Percentiles rank a stretch among this genome's conserved stretches.
Evolutionary conservation across 2,113 vertebrate genomes (phyloP).

Genomic region (Leiothrix lutea): DNA sequence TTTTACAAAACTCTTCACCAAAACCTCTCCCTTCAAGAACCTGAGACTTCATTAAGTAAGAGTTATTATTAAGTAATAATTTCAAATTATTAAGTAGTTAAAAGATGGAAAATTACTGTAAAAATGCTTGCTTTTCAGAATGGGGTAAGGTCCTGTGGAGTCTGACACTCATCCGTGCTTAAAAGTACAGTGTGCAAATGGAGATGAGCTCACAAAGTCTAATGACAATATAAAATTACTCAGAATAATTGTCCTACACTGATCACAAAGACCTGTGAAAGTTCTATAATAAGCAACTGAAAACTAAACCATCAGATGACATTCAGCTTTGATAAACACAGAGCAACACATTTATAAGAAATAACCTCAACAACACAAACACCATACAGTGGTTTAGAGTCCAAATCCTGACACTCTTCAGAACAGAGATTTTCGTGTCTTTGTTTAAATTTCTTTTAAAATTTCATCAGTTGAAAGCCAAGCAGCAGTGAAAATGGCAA

Average conservation of each 20-base stretch:
- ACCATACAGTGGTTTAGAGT: neutral
- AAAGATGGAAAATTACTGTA: neutral
- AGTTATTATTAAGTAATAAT: too few species aligned
- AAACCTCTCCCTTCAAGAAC: neutral
- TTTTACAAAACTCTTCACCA: neutral
- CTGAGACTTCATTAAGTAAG: neutral
- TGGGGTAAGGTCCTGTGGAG: neutral
- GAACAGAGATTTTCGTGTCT: neutral
- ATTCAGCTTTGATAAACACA: neutral
- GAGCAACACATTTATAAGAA: neutral
- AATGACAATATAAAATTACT: neutral
- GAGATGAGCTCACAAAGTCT: neutral
- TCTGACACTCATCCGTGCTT: neutral
- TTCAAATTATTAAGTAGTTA: neutral
- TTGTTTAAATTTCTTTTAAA: neutral
- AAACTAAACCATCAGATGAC: neutral
- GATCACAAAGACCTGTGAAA: neutral
- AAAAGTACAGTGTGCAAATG: neutral
- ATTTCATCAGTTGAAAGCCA: neutral
- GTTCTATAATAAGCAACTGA: neutral
- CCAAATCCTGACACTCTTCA: neutral
- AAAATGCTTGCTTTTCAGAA: neutral
- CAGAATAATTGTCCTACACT: neutral
- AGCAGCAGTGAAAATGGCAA: neutral
- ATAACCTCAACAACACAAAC: neutral